phyloP scores from a whole-genome alignment of 1,140 invertebrate genomes.

The Caerostris extrusa region DNA sequence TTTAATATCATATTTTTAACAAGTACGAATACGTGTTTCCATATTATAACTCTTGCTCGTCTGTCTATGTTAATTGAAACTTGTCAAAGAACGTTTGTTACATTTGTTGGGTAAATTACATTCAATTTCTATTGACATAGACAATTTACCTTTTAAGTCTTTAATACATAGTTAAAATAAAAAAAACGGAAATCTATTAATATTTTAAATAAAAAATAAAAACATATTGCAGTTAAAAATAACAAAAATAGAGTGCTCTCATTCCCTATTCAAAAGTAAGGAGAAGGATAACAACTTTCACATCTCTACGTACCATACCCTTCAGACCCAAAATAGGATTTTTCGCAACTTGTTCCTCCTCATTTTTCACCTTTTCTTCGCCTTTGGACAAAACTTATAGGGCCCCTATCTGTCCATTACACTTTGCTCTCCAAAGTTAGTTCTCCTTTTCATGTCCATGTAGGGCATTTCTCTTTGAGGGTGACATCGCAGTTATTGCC shows the following conservation, averaged over 20 bases:
- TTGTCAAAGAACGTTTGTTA: too few relatives aligned
- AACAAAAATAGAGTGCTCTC: background rate
- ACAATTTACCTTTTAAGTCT: too few relatives aligned
- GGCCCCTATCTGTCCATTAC: constrained; percentile 2
- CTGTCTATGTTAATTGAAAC: too few relatives aligned
- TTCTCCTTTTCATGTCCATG: background rate
- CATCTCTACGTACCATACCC: background rate
- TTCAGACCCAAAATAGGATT: background rate
- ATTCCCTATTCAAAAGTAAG: background rate
- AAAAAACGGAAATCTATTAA: background rate
- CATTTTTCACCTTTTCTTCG: constrained; percentile 17
- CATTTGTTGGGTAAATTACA: too few relatives aligned
- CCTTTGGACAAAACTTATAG: background rate
- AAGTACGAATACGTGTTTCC: too few relatives aligned
- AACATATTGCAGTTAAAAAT: background rate
- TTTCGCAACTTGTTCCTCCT: background rate
- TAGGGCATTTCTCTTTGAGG: background rate
- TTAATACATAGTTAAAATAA: too few relatives aligned
- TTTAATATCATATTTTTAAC: too few relatives aligned
- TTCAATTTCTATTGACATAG: too few relatives aligned
- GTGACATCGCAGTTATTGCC: background rate
- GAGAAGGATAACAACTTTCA: background rate
- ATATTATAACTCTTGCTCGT: too few relatives aligned
- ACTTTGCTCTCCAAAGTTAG: background rate
- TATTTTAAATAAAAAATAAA: background rate